Evolutionary conservation across 2,113 vertebrate genomes (phyloP).

Genomic region (Triplophysa dalaica): DNA sequence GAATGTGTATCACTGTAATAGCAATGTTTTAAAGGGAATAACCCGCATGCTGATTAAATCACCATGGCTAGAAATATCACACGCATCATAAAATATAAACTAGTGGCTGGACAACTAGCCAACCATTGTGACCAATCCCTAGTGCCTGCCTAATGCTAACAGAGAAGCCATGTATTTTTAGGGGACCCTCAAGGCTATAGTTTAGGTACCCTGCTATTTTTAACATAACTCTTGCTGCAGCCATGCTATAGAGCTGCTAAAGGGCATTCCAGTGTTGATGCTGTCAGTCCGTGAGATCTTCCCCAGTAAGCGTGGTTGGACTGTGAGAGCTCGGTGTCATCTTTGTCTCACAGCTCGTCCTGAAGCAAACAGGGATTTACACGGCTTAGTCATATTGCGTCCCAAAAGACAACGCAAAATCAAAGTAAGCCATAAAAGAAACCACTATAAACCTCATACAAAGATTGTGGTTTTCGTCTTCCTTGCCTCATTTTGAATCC

Average conservation of each 20-base stretch:
- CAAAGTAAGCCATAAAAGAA: slow-evolving; percentile 76
- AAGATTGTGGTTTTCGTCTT: slow-evolving; percentile 18
- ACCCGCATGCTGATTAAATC: too few species aligned
- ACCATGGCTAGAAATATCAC: too few species aligned
- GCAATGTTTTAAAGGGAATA: too few species aligned
- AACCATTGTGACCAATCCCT: too few species aligned
- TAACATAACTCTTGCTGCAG: slow-evolving; percentile 92
- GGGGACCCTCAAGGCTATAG: slow-evolving; percentile 58
- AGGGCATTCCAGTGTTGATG: slow-evolving; percentile 96
- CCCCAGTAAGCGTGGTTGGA: slow-evolving; percentile 97
- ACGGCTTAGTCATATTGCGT: slow-evolving; percentile 99
- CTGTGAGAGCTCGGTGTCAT: slow-evolving; percentile 99
- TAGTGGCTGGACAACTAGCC: too few species aligned
- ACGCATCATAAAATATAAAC: too few species aligned
- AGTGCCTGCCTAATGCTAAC: background rate
- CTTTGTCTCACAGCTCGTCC: slow-evolving; percentile 99
- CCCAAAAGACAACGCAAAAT: slow-evolving; percentile 77
- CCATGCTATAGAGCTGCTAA: slow-evolving; percentile 90
- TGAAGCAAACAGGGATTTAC: slow-evolving; percentile 99
- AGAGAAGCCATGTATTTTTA: slow-evolving; percentile 61
- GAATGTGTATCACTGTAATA: too few species aligned
- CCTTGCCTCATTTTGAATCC: slow-evolving; percentile 78
- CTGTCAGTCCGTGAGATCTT: slow-evolving; percentile 99
- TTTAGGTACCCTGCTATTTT: slow-evolving; percentile 83
- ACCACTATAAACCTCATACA: slow-evolving; percentile 84